Base-by-base conservation (phyloP, 1,140 invertebrate genomes). In the Trissolcus basalis region DNA sequence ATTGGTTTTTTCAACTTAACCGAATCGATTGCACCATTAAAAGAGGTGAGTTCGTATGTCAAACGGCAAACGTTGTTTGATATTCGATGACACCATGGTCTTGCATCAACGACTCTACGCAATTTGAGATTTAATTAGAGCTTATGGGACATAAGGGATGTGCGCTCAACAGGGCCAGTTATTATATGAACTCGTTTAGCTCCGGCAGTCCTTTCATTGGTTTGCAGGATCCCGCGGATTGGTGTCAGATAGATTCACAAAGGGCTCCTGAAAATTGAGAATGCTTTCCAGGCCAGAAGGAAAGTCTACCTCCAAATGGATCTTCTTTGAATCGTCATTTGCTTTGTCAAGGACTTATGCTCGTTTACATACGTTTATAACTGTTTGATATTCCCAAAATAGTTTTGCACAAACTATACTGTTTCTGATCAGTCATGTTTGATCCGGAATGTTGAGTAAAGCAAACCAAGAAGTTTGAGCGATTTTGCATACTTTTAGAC, bases 51-150 rank as follows among this genome's bases (percentile, higher is more conserved):
- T 79, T 82, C 79, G 47, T 55, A 60, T 83, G 77, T 82, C 81
- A 83, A 83, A 80, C 78, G 70, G 47, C 45, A 58, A 64, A 78
- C 44, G 82, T 82, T 82, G 80, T 84, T 84, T 84, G 83, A 84
- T 82, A 84, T 83, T 69, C 39, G 83, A 83, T 56, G 63, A 80
- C 43, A 53, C 48, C 47, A 45, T 54, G 19, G 45, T 36, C 35
- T 49, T 32, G 27, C 54, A 32, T 63, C 50, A 45, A 36, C 27
- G 56, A 60, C 16, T 69, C 41, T 50, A 43, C 60, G 81, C 79
- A 84, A 83, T 83, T 81, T 78, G 82, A 84, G 79, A 83, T 84
- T 83, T 82, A 84, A 84, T 83, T 84, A 82, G 79, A 78, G 70
- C 71, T 78, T 80, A 82, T 84, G 65, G 71, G 63, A 27, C 65